phyloP scores from a whole-genome alignment of 2,113 vertebrate species.

The Camelus bactrianus region DNA sequence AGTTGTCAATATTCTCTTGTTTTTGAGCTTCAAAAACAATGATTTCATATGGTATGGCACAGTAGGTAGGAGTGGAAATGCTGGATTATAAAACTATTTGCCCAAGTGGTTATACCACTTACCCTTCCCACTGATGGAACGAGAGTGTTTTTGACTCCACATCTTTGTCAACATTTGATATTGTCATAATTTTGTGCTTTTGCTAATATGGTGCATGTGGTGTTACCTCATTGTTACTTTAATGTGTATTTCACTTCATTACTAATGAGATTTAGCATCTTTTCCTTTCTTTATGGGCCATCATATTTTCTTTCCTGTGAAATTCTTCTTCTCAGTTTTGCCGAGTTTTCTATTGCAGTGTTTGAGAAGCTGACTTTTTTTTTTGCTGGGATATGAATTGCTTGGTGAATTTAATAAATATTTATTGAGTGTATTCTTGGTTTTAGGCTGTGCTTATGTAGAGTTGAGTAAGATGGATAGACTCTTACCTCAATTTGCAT shows the following conservation, averaged over 20 bases:
- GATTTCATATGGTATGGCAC: background rate
- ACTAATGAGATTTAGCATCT: background rate
- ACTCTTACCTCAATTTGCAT: constrained; percentile 16
- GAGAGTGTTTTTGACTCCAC: background rate
- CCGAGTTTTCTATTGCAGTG: background rate
- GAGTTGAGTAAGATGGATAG: background rate
- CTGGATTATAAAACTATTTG: background rate
- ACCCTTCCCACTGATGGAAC: background rate
- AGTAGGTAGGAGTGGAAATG: background rate
- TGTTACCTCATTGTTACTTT: background rate
- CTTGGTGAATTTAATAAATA: constrained; percentile 42
- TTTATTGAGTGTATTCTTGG: constrained; percentile 2
- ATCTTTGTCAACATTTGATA: background rate
- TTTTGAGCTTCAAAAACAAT: background rate
- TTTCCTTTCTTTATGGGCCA: background rate
- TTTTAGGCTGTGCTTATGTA: background rate
- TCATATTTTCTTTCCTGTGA: background rate
- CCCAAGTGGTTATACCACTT: background rate
- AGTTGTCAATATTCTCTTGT: background rate
- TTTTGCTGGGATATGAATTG: constrained; percentile 18
- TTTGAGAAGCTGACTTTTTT: background rate
- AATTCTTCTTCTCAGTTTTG: constrained; percentile 5
- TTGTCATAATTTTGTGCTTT: background rate
- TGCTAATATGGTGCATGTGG: background rate
- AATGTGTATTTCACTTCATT: background rate